Evolutionary conservation across 2,888 invertebrate genomes (phyloP).

Genomic region (Limenitis camilla): DNA sequence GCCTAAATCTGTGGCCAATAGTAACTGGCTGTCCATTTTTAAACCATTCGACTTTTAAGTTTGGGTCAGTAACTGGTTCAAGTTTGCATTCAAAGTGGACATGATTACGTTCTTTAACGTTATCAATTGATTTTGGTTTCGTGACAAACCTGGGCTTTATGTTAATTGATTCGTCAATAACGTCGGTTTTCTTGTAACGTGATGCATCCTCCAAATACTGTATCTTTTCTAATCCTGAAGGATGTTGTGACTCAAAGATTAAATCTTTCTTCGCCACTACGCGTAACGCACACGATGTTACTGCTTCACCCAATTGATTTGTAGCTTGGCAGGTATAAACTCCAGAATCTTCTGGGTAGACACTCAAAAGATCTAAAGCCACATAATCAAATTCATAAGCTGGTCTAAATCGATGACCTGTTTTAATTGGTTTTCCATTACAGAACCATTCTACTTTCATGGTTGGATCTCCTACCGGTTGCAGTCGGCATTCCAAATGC

Average conservation of each 20-base stretch:
- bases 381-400: constrained; percentile 98
- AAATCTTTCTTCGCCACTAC: constrained; percentile 93
- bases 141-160: constrained; percentile 89
- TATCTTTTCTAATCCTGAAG: constrained; percentile 92
- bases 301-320: constrained; percentile 95
- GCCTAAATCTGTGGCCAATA: constrained; percentile 94
- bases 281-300: constrained; percentile 91
- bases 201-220: constrained; percentile 92
- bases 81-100: constrained; percentile 98
- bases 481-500: constrained; percentile 92
- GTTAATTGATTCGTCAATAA: constrained; percentile 87
- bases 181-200: constrained; percentile 86
- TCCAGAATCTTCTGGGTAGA: constrained; percentile 97
- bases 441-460: constrained; percentile 98
- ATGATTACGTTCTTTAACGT: constrained; percentile 90
- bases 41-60: constrained; percentile 97
- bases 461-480: constrained; percentile 92
- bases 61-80: constrained; percentile 97
- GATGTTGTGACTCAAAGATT: constrained; percentile 91
- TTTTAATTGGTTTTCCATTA: constrained; percentile 93
- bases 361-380: constrained; percentile 94
- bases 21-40: constrained; percentile 96
- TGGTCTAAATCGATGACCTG: constrained; percentile 95
- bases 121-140: constrained; percentile 88
- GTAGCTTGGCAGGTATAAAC: constrained; percentile 96